phyloP scores from a whole-genome alignment of 2,113 vertebrate genomes.

The Phyllopteryx taeniolatus region DNA sequence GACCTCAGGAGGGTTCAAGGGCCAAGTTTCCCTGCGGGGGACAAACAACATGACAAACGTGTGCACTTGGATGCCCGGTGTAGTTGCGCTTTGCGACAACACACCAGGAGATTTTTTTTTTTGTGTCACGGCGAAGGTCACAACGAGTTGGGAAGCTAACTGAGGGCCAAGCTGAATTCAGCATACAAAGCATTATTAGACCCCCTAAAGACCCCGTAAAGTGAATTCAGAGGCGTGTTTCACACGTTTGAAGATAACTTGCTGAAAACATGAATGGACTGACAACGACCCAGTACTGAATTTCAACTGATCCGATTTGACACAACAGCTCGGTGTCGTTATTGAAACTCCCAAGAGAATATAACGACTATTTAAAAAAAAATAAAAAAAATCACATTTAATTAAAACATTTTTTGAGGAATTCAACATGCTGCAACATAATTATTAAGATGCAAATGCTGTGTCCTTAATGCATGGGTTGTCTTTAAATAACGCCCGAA shows the following conservation, averaged over 20 bases:
- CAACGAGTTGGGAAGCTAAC: conserved; percentile 40
- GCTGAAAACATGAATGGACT: too few species aligned
- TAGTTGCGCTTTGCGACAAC: not conserved
- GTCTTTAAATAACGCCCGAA: not conserved
- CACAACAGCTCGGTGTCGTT: too few species aligned
- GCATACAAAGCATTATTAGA: conserved; percentile 6
- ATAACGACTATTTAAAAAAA: too few species aligned
- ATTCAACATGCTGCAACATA: not conserved
- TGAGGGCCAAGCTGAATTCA: conserved; percentile 20
- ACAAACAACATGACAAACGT: conserved; percentile 1
- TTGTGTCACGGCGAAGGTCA: not conserved
- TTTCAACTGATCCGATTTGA: too few species aligned
- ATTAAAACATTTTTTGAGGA: too few species aligned
- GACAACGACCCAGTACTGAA: too few species aligned
- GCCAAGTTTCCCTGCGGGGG: conserved; percentile 83
- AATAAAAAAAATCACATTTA: too few species aligned
- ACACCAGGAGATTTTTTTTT: not conserved
- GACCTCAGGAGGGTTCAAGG: conserved; percentile 89
- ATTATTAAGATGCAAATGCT: not conserved
- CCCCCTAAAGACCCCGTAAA: not conserved
- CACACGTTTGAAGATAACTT: too few species aligned
- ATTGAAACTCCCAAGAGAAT: too few species aligned
- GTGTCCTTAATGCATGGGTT: not conserved
- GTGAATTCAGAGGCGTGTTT: not conserved
- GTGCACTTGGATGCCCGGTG: not conserved